These are phyloP conservation scores for Adelphocoris suturalis DNA, from an alignment of 2,888 invertebrate species.

Conservation along the genomic window DNA sequence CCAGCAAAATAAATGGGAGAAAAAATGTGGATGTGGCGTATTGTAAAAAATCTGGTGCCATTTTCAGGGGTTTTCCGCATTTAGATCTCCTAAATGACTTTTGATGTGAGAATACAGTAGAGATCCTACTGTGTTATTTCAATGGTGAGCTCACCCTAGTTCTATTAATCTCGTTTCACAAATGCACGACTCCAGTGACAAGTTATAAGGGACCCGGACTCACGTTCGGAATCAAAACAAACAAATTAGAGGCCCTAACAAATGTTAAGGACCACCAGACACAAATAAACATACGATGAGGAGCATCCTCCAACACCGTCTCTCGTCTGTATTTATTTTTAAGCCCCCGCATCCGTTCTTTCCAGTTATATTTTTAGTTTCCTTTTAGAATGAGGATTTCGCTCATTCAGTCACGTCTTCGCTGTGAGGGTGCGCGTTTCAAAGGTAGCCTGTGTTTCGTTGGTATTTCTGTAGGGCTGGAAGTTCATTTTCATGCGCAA, in stretches of 20 bases:
- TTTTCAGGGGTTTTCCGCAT: too few species aligned
- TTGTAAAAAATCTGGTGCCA: too few species aligned
- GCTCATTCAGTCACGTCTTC: constrained; percentile 64
- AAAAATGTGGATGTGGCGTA: too few species aligned
- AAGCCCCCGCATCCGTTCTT: constrained; percentile 65
- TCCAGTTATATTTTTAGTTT: constrained; percentile 64
- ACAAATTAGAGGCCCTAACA: constrained; percentile 42
- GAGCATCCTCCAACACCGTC: constrained; percentile 40
- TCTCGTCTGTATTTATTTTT: constrained; percentile 66
- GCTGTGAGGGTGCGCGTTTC: constrained; percentile 55
- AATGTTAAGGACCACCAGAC: constrained; percentile 62
- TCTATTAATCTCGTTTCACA: not conserved
- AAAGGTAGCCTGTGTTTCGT: not conserved
- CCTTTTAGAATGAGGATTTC: constrained; percentile 62
- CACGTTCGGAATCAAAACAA: constrained; percentile 58
- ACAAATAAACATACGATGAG: constrained; percentile 60
- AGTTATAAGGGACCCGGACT: constrained; percentile 48
- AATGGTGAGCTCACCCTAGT: not conserved
- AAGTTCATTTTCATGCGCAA: too few species aligned
- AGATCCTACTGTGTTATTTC: too few species aligned
- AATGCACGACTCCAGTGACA: not conserved
- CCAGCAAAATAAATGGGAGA: too few species aligned
- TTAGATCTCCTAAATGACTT: too few species aligned
- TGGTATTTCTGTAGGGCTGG: not conserved
- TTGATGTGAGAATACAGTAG: too few species aligned